phyloP scores from a whole-genome alignment of 2,797 vertebrate genomes.

The Protonibea diacanthus region DNA sequence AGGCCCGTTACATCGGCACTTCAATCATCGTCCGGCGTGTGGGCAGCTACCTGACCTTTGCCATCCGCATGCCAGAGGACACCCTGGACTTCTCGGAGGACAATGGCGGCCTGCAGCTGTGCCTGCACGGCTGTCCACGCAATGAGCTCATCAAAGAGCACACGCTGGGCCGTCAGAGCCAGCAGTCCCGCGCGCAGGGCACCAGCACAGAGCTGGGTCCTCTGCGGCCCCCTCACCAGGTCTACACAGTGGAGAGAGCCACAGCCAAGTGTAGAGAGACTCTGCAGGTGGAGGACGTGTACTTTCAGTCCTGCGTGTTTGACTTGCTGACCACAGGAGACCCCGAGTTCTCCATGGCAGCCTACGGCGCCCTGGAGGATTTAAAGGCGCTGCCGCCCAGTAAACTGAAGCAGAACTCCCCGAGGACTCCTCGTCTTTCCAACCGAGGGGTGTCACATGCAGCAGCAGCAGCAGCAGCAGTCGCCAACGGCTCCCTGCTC shows the following conservation, averaged over 20 bases:
- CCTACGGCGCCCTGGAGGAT: conserved; percentile 88
- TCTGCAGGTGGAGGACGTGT: conserved; percentile 89
- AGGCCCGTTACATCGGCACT: conserved; percentile 87
- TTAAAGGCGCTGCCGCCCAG: conserved; percentile 88
- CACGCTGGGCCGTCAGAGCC: conserved; percentile 80
- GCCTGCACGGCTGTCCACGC: conserved; percentile 87
- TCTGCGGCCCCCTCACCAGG: conserved; percentile 76
- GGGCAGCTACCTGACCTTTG: conserved; percentile 90
- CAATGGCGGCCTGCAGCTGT: conserved; percentile 86
- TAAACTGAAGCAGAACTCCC: conserved; percentile 85
- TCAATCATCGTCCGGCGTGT: conserved; percentile 88
- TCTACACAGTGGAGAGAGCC: conserved; percentile 86
- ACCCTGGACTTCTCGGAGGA: conserved; percentile 83
- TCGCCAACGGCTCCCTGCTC: conserved; percentile 59
- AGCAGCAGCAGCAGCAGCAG: conserved; percentile 27
- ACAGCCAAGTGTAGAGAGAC: conserved; percentile 87
- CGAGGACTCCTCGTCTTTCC: conserved; percentile 78
- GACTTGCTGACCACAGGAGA: conserved; percentile 90
- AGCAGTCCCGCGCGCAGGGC: conserved; percentile 72
- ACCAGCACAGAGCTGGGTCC: conserved; percentile 69
- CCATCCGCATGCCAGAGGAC: conserved; percentile 89
- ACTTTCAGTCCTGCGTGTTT: conserved; percentile 91
- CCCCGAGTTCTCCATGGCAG: conserved; percentile 88
- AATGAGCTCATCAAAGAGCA: conserved; percentile 90
- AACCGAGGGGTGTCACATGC: conserved; percentile 60